These are phyloP conservation scores for Hippasteria phrygiana DNA, from an alignment of 53 echinoderm and acorn worm species.

Conservation along the genomic window DNA sequence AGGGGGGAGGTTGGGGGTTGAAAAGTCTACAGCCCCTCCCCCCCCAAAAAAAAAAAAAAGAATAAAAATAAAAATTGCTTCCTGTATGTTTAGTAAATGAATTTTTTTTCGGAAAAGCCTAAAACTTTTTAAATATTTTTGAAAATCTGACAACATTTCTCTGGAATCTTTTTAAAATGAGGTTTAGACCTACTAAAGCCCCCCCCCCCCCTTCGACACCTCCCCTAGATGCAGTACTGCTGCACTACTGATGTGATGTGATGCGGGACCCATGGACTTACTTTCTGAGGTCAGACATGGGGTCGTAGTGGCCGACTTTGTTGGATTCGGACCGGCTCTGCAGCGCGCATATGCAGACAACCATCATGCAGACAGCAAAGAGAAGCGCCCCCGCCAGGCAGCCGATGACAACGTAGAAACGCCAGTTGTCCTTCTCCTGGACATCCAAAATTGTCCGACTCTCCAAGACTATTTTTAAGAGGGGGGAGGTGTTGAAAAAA, in stretches of 20 bases:
- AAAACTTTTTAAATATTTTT: too few species aligned
- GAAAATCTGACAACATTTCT: too few species aligned
- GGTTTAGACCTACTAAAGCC: too few species aligned
- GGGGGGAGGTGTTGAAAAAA: not conserved
- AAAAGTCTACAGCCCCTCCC: not conserved
- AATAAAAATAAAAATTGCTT: too few species aligned
- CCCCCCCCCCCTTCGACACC: too few species aligned
- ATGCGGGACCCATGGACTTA: not conserved
- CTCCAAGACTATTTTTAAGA: constrained; percentile 31
- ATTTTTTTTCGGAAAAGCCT: too few species aligned
- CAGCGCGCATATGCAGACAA: constrained; percentile 89
- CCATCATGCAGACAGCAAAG: constrained; percentile 89
- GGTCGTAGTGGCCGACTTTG: constrained; percentile 68
- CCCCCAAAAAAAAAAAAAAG: not conserved
- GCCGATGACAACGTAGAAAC: constrained; percentile 88
- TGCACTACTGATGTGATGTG: too few species aligned
- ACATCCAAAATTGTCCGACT: constrained; percentile 33
- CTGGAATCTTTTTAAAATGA: too few species aligned
- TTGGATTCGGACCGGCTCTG: constrained; percentile 66
- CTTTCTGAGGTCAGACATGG: constrained; percentile 67
- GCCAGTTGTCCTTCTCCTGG: constrained; percentile 67
- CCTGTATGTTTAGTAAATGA: too few species aligned
- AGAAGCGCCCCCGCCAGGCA: constrained; percentile 90
- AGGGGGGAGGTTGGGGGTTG: too few species aligned
- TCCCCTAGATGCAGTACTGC: too few species aligned